phyloP scores from a whole-genome alignment of 2,797 vertebrate species.

The Vultur gryphus region DNA sequence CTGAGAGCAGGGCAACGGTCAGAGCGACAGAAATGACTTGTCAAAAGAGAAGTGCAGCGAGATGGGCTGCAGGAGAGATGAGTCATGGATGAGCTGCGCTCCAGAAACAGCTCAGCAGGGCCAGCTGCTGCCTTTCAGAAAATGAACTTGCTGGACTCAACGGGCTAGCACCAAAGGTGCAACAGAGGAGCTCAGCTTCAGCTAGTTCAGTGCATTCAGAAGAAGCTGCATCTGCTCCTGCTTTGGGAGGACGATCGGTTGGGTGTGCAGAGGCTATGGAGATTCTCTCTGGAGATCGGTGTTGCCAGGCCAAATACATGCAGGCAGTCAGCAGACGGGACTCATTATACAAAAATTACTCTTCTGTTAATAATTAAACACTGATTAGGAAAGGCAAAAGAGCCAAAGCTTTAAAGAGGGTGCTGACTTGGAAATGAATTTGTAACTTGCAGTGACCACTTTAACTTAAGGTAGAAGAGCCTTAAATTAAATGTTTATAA shows the following conservation, averaged over 20 bases:
- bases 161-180: not conserved
- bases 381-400: not conserved
- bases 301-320: not conserved
- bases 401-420: not conserved
- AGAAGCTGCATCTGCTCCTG: not conserved
- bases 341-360: not conserved
- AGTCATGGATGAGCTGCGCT: constrained; percentile 49
- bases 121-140: constrained; percentile 32
- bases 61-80: constrained; percentile 52
- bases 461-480: not conserved
- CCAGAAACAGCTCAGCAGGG: constrained; percentile 68
- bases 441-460: not conserved
- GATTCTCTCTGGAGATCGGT: not conserved
- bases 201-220: not conserved
- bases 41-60: not conserved
- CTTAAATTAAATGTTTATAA: not conserved
- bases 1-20: constrained; percentile 65
- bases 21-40: constrained; percentile 49
- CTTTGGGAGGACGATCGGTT: not conserved
- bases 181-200: not conserved
- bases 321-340: not conserved
- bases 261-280: not conserved
- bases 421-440: not conserved
- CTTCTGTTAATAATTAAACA: not conserved
- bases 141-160: not conserved